These are phyloP conservation scores for Trachemys scripta DNA, from an alignment of 2,113 vertebrate genomes.

Conservation along the genomic window DNA sequence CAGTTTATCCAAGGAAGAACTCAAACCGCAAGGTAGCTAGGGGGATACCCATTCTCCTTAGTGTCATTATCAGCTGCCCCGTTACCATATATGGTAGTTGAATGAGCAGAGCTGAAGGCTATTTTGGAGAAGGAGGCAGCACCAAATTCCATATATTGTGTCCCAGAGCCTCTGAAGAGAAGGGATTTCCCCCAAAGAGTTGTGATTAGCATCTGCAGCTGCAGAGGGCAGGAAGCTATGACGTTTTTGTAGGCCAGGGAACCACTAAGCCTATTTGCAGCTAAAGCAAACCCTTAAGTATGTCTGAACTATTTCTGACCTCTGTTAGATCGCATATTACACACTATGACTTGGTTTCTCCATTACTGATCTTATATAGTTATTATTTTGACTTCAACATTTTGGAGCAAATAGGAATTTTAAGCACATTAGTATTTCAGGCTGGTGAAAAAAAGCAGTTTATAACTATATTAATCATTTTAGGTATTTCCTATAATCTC, in stretches of 20 bases:
- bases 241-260: slow-evolving; percentile 73
- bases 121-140: slow-evolving; percentile 22
- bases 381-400: slow-evolving; percentile 55
- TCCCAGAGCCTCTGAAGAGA: slow-evolving; percentile 54
- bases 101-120: slow-evolving; percentile 16
- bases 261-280: slow-evolving; percentile 36
- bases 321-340: slow-evolving; percentile 36
- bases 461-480: slow-evolving; percentile 6
- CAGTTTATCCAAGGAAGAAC: slow-evolving; percentile 54
- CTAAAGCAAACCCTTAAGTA: slow-evolving; percentile 60
- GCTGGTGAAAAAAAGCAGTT: neutral
- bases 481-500: neutral
- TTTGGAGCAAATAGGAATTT: slow-evolving; percentile 38
- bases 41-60: slow-evolving; percentile 37
- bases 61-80: slow-evolving; percentile 57
- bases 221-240: slow-evolving; percentile 72
- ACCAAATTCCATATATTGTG: neutral
- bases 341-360: slow-evolving; percentile 45
- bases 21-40: neutral
- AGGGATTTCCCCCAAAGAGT: slow-evolving; percentile 69
- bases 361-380: slow-evolving; percentile 16
- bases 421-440: slow-evolving; percentile 28
- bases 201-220: slow-evolving; percentile 66
- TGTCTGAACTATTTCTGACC: slow-evolving; percentile 58
- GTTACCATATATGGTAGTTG: slow-evolving; percentile 48